These are phyloP conservation scores for Papilio xuthus DNA, from an alignment of 1,140 invertebrate species.

Conservation along the genomic window DNA sequence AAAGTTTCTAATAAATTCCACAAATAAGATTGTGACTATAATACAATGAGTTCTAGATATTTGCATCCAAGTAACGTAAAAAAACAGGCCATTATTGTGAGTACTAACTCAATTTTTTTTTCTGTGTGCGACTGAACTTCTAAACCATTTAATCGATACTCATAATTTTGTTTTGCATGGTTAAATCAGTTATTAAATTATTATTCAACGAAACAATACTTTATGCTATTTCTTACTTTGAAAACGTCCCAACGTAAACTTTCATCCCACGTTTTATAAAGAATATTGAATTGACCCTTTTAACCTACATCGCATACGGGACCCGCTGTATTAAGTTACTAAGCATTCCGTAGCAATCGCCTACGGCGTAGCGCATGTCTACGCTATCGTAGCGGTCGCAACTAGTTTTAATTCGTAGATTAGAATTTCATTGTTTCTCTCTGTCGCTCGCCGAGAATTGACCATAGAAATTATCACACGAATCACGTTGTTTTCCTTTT, in stretches of 20 bases:
- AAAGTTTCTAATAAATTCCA: conserved; percentile 4
- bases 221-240: neutral
- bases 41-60: neutral
- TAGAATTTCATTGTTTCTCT: neutral
- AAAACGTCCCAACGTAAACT: neutral
- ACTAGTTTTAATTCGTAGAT: neutral
- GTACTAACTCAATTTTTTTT: no score
- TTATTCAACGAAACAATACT: neutral
- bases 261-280: neutral
- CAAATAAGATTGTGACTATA: neutral
- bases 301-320: conserved; percentile 12
- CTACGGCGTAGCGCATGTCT: neutral
- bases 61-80: neutral
- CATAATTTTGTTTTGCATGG: no score
- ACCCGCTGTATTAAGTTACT: conserved; percentile 7
- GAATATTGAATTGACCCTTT: conserved; percentile 23
- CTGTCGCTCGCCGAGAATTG: neutral
- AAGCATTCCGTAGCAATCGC: neutral
- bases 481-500: neutral
- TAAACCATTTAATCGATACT: no score
- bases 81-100: no score
- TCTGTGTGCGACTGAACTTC: no score
- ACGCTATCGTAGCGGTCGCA: neutral
- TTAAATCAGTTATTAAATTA: no score
- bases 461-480: neutral